These are phyloP conservation scores for Drosophila rufa DNA, from an alignment of 1,140 invertebrate genomes.

Conservation along the genomic window DNA sequence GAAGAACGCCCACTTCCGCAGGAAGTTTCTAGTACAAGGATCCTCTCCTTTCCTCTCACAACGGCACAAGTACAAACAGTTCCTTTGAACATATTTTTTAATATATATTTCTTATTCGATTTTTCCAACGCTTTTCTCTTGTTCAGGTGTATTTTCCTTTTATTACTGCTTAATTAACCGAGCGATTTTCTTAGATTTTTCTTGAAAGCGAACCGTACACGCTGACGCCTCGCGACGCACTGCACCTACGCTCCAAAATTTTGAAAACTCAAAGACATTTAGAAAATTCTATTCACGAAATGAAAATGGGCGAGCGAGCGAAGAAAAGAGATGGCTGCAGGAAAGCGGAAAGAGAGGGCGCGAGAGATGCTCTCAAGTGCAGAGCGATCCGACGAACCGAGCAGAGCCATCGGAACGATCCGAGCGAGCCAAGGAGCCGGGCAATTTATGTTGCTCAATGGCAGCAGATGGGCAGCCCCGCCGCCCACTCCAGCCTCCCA, in stretches of 20 bases:
- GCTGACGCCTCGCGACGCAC: constrained; percentile 83
- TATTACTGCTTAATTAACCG: constrained; percentile 18
- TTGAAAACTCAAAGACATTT: constrained; percentile 81
- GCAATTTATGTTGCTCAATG: constrained; percentile 74
- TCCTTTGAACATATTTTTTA: neutral
- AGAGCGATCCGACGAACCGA: constrained; percentile 29
- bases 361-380: constrained; percentile 62
- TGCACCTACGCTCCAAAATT: constrained; percentile 85
- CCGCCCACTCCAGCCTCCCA: constrained; percentile 28
- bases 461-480: constrained; percentile 66
- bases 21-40: constrained; percentile 1
- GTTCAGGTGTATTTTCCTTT: constrained; percentile 21
- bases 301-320: constrained; percentile 43
- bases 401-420: constrained; percentile 5
- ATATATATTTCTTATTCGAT: neutral
- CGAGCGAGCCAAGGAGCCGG: constrained; percentile 62
- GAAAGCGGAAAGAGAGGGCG: constrained; percentile 29
- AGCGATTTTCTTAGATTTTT: neutral
- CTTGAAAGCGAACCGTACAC: constrained; percentile 68
- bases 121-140: neutral
- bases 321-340: constrained; percentile 19
- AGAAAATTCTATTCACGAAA: constrained; percentile 77
- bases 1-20: constrained; percentile 63
- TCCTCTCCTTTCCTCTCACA: constrained; percentile 1
- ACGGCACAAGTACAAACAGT: neutral